These are phyloP conservation scores for Burhinus bistriatus DNA, from an alignment of 2,113 vertebrate species.

Conservation along the genomic window DNA sequence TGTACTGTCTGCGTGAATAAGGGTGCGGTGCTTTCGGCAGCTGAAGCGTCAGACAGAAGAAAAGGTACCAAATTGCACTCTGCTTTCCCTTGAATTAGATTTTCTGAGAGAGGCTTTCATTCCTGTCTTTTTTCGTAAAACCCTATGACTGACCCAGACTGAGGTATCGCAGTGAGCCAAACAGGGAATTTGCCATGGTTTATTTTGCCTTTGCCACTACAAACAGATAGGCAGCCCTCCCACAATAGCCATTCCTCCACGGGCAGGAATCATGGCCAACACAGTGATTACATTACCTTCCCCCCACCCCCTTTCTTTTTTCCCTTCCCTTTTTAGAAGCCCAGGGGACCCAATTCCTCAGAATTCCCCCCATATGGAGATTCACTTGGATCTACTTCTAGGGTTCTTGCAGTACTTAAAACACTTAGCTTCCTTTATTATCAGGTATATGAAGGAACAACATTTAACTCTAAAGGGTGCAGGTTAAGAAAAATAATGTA, in stretches of 20 bases:
- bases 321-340: background rate
- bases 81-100: background rate
- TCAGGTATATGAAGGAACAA: background rate
- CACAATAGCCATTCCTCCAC: background rate
- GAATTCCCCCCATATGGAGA: background rate
- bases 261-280: background rate
- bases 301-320: background rate
- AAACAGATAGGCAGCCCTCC: background rate
- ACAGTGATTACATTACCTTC: background rate
- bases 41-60: background rate
- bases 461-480: background rate
- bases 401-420: background rate
- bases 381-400: background rate
- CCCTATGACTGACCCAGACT: background rate
- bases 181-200: background rate
- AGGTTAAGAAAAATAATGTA: background rate
- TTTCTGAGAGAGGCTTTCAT: background rate
- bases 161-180: background rate
- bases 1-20: background rate
- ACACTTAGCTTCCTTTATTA: background rate
- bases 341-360: background rate
- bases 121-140: background rate
- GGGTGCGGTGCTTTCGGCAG: background rate
- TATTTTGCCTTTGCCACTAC: background rate
- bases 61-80: background rate